These are phyloP conservation scores for Coendou prehensilis DNA, from an alignment of 2,797 vertebrate genomes.

Conservation along the genomic window DNA sequence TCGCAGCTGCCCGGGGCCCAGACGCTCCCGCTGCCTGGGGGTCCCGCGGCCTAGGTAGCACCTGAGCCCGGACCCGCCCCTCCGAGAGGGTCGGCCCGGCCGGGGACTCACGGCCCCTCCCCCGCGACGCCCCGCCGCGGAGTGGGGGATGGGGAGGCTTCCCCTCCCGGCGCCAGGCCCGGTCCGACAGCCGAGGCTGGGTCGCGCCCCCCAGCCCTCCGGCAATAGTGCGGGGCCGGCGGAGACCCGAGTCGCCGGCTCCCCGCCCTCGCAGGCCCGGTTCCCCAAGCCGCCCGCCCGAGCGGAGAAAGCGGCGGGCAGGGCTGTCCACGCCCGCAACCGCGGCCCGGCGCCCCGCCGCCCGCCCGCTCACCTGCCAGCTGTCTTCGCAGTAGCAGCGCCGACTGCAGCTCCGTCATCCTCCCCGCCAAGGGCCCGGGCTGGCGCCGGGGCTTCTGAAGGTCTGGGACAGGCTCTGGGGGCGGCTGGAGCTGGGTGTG, in stretches of 20 bases:
- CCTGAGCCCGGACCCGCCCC: constrained; percentile 78
- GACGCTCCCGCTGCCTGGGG: not conserved
- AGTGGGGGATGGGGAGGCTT: constrained; percentile 73
- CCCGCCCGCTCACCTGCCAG: constrained; percentile 94
- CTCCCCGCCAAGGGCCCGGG: constrained; percentile 85
- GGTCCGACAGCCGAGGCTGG: not conserved
- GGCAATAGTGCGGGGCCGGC: not conserved
- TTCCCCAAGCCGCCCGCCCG: not conserved
- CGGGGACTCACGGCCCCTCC: constrained; percentile 64
- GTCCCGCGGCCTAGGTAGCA: constrained; percentile 29
- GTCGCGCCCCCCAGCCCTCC: constrained; percentile 69
- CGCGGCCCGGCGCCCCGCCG: constrained; percentile 60
- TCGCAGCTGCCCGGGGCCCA: not conserved
- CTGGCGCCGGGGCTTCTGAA: constrained; percentile 89
- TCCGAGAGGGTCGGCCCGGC: not conserved
- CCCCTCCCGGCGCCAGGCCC: constrained; percentile 24
- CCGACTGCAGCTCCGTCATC: constrained; percentile 99
- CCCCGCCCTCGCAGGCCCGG: constrained; percentile 46
- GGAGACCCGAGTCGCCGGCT: not conserved
- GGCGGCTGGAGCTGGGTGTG: constrained; percentile 87
- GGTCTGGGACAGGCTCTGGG: constrained; percentile 89
- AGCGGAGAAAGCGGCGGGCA: not conserved
- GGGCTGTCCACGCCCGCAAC: not conserved
- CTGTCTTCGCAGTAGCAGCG: constrained; percentile 97
- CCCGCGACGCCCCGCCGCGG: constrained; percentile 74